Evolutionary conservation across 2,113 vertebrate genomes (phyloP).

Genomic region (Festucalex cinctus): DNA sequence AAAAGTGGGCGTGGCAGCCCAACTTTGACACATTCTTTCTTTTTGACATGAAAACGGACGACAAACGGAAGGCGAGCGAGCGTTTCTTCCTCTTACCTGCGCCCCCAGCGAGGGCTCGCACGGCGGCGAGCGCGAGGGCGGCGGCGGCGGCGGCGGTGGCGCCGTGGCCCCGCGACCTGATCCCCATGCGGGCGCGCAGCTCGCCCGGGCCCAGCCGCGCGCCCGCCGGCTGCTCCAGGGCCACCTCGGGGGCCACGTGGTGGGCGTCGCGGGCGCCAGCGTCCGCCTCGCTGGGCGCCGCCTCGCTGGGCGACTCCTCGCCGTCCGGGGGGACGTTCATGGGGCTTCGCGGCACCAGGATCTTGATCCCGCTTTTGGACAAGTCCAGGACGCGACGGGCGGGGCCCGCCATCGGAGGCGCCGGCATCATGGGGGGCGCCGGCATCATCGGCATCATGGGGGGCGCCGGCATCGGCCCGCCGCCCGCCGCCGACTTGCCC

Average conservation of each 20-base stretch:
- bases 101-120: slow-evolving; percentile 75
- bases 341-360: slow-evolving; percentile 94
- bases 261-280: slow-evolving; percentile 80
- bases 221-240: slow-evolving; percentile 82
- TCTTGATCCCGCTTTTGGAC: slow-evolving; percentile 91
- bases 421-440: background rate
- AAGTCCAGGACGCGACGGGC: slow-evolving; percentile 88
- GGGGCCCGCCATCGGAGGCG: slow-evolving; percentile 43
- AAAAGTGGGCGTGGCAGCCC: too few relatives aligned
- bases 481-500: background rate
- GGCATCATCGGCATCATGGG: background rate
- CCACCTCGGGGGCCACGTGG: slow-evolving; percentile 85
- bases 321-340: slow-evolving; percentile 84
- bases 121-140: slow-evolving; percentile 70
- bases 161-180: slow-evolving; percentile 83
- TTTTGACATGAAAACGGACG: too few relatives aligned
- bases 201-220: slow-evolving; percentile 84
- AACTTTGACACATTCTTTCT: too few relatives aligned
- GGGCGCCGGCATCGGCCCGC: background rate
- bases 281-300: slow-evolving; percentile 86
- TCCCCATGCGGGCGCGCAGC: slow-evolving; percentile 93
- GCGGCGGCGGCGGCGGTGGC: slow-evolving; percentile 73
- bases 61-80: too few relatives aligned
- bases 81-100: slow-evolving; percentile 73
- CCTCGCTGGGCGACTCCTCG: slow-evolving; percentile 85